These are phyloP conservation scores for Drosophila azteca DNA, from an alignment of 1,140 invertebrate genomes.

Conservation along the genomic window DNA sequence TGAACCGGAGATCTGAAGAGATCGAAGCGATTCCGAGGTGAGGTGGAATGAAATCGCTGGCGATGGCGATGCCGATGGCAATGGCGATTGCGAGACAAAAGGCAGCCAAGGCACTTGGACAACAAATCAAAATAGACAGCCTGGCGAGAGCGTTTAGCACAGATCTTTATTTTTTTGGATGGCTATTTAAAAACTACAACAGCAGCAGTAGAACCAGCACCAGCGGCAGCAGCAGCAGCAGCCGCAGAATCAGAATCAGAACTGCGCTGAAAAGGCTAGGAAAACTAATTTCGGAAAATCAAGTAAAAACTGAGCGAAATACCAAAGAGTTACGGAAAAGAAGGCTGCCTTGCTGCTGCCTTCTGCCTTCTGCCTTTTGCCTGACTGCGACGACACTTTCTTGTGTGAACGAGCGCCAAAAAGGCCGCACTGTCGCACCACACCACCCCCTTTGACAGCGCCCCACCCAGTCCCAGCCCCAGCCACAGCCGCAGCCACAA, in stretches of 20 bases:
- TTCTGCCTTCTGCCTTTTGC: neutral
- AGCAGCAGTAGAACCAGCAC: conserved; percentile 10
- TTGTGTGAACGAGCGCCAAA: conserved; percentile 80
- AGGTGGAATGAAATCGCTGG: neutral
- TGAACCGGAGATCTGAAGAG: neutral
- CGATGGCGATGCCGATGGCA: neutral
- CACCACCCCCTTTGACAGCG: conserved; percentile 2
- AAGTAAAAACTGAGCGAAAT: conserved; percentile 80
- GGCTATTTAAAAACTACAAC: conserved; percentile 68
- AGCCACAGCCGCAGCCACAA: neutral
- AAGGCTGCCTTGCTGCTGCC: conserved; percentile 29
- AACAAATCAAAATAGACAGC: conserved; percentile 82
- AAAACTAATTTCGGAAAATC: conserved; percentile 82
- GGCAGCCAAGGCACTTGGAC: conserved; percentile 68
- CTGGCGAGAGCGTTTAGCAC: conserved; percentile 79
- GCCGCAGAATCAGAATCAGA: conserved; percentile 1
- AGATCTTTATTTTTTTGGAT: conserved; percentile 70
- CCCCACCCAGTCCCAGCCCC: conserved; percentile 16
- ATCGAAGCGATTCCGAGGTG: neutral
- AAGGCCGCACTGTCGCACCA: conserved; percentile 56
- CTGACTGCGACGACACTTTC: conserved; percentile 58
- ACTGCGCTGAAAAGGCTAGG: conserved; percentile 31
- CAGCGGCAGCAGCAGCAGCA: conserved; percentile 1
- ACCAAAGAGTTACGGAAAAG: conserved; percentile 81
- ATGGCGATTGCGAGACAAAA: conserved; percentile 40